Evolutionary conservation across 2,113 vertebrate genomes (phyloP).

Genomic region (Smithornis capensis): DNA sequence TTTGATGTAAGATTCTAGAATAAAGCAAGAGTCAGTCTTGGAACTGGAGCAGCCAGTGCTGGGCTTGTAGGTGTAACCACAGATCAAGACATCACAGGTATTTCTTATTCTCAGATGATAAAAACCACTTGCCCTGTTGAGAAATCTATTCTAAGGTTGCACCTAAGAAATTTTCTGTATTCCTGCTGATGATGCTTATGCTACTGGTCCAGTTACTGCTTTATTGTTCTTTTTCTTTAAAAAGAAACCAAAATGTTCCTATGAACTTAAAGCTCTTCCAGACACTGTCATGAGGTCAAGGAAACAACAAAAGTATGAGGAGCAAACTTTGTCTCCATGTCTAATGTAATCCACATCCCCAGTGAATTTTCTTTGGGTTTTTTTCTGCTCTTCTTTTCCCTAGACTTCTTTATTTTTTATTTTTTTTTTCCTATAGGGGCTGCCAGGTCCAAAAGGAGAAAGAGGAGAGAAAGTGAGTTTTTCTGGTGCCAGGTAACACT

Average conservation of each 20-base stretch:
- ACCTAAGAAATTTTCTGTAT: neutral
- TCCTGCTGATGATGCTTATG: neutral
- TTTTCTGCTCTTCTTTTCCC: neutral
- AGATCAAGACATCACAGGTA: neutral
- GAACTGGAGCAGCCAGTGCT: neutral
- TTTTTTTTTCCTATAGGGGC: slow-evolving; percentile 73
- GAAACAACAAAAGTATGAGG: neutral
- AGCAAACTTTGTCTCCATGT: neutral
- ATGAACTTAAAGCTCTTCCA: neutral
- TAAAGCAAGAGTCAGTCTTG: neutral
- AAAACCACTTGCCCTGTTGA: neutral
- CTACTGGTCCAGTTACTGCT: neutral
- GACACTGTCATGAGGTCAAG: neutral
- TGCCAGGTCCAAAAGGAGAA: slow-evolving; percentile 90
- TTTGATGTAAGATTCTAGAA: neutral
- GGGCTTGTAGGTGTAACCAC: neutral
- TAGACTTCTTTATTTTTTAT: neutral
- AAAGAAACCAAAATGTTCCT: neutral
- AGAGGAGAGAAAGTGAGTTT: slow-evolving; percentile 89
- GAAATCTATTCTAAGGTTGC: neutral
- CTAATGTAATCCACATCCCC: neutral
- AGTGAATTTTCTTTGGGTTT: neutral
- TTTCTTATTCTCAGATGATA: neutral
- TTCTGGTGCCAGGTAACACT: neutral
- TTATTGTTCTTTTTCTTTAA: neutral